Evolutionary conservation across 2,797 vertebrate genomes (phyloP).

Genomic region (Manis pentadactyla): DNA sequence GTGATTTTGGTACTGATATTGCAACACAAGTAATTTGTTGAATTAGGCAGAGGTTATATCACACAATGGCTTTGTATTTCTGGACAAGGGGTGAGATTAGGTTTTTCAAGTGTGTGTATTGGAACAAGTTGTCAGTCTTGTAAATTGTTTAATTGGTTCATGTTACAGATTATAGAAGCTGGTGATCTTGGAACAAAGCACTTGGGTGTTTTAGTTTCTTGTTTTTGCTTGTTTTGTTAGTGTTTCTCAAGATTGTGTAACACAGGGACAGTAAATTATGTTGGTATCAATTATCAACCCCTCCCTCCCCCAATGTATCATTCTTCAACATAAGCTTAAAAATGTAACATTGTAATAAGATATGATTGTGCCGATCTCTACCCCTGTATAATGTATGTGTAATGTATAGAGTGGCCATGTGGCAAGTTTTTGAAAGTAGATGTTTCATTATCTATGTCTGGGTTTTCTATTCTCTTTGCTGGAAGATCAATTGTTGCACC

Average conservation of each 20-base stretch:
- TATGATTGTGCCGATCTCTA: too few relatives aligned
- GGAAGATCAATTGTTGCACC: neutral
- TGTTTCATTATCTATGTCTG: neutral
- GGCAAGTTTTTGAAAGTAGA: neutral
- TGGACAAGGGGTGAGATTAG: neutral
- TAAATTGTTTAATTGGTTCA: neutral
- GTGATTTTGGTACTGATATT: neutral
- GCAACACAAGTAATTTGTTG: neutral
- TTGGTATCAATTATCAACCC: neutral
- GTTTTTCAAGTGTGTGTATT: neutral
- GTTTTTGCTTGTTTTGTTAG: neutral
- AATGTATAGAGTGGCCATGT: neutral
- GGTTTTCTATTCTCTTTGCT: neutral
- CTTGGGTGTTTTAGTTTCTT: neutral
- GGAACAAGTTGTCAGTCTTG: neutral
- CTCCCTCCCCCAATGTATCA: neutral
- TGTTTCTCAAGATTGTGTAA: neutral
- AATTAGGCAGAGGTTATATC: neutral
- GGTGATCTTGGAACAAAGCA: neutral
- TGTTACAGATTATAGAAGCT: neutral
- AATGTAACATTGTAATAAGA: neutral
- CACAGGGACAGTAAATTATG: neutral
- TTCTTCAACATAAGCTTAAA: neutral
- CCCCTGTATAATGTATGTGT: neutral
- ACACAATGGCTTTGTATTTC: neutral